Conservation (phyloP, 2,797 vertebrate genomes). For the Chaetodon trifasciatus region DNA sequence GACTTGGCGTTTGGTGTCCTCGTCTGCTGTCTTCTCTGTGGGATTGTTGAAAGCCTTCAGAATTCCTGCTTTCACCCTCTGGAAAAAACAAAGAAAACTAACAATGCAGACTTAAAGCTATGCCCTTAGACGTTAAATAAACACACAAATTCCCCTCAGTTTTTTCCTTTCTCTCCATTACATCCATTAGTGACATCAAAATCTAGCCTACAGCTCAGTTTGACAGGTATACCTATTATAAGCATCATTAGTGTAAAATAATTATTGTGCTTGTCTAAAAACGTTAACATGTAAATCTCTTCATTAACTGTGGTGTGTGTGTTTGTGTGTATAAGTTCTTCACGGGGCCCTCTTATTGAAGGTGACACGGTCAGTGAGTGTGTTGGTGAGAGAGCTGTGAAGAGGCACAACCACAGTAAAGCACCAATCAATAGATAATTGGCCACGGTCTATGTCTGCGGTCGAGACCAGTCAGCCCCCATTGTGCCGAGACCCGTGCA, state of each 20-base stretch:
- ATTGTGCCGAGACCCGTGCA: slow-evolving; percentile 80
- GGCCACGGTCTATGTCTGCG: slow-evolving; percentile 87
- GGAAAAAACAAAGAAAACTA: slow-evolving; percentile 54
- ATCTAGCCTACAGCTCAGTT: slow-evolving; percentile 56
- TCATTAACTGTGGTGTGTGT: slow-evolving; percentile 66
- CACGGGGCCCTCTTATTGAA: slow-evolving; percentile 73
- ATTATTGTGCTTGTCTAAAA: slow-evolving; percentile 81
- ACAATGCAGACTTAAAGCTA: not conserved
- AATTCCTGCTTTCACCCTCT: slow-evolving; percentile 98
- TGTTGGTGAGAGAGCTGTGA: slow-evolving; percentile 82
- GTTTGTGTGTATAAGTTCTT: slow-evolving; percentile 35
- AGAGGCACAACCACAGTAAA: slow-evolving; percentile 87
- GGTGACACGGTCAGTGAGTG: slow-evolving; percentile 87
- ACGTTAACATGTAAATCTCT: slow-evolving; percentile 63
- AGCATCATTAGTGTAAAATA: slow-evolving; percentile 82
- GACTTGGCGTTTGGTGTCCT: slow-evolving; percentile 96
- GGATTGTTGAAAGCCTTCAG: slow-evolving; percentile 98
- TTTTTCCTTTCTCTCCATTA: slow-evolving; percentile 41
- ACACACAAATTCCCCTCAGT: slow-evolving; percentile 15
- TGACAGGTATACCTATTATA: slow-evolving; percentile 77
- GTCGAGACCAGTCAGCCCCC: slow-evolving; percentile 85
- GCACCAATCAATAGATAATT: slow-evolving; percentile 94
- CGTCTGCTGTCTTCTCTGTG: slow-evolving; percentile 96
- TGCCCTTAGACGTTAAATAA: slow-evolving; percentile 24
- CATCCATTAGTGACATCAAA: slow-evolving; percentile 68